These are phyloP conservation scores for Butorides virescens DNA, from an alignment of 2,113 vertebrate genomes.

Conservation along the genomic window DNA sequence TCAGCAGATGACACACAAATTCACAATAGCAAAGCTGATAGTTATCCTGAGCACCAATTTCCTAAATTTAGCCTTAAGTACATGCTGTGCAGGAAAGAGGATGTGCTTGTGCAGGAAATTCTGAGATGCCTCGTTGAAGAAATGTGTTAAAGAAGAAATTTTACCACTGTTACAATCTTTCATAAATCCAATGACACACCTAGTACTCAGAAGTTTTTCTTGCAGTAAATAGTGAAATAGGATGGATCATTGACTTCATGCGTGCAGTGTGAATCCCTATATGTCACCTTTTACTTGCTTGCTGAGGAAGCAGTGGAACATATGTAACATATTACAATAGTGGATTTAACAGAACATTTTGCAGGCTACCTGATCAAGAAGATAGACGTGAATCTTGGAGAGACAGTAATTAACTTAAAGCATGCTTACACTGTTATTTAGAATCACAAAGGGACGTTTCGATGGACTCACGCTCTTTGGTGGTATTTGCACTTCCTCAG, in stretches of 20 bases:
- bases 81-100: background rate
- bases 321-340: background rate
- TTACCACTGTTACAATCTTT: background rate
- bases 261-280: background rate
- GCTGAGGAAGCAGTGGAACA: background rate
- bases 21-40: background rate
- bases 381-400: background rate
- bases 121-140: background rate
- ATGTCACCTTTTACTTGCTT: background rate
- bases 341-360: background rate
- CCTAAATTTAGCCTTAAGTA: slow-evolving; percentile 2
- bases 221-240: background rate
- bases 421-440: background rate
- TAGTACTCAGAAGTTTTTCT: background rate
- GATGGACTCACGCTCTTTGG: background rate
- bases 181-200: background rate
- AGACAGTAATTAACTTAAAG: background rate
- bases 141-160: background rate
- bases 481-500: background rate
- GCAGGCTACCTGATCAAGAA: background rate
- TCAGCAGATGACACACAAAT: background rate
- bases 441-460: background rate
- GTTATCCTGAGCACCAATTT: background rate
- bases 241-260: background rate
- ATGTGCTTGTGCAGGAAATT: background rate